A percentile compares a stretch with the other conserved stretches of the same genome.
Conservation (phyloP, 1,140 invertebrate genomes). For the Listronotus bonariensis region DNA sequence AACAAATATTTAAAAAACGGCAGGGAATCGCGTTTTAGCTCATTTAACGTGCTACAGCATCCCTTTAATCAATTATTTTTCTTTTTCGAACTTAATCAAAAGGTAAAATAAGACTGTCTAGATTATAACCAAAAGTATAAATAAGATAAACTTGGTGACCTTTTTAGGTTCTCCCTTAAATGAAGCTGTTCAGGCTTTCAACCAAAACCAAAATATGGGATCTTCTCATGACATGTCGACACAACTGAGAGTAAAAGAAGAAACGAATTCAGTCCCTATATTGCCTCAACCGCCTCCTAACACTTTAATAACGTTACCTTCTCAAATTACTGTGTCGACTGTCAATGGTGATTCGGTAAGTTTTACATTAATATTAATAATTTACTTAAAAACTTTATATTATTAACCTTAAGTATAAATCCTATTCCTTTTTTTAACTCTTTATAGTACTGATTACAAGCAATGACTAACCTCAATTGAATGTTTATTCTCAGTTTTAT, state of each 20-base stretch:
- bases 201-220: constrained; percentile 25
- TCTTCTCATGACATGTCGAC: constrained; percentile 24
- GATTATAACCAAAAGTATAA: too few relatives aligned
- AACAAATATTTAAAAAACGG: too few relatives aligned
- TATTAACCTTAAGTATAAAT: constrained; percentile 2
- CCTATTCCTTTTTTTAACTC: neutral
- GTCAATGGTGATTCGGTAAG: constrained; percentile 49
- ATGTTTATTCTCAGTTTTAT: too few relatives aligned
- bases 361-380: neutral
- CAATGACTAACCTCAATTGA: too few relatives aligned
- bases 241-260: constrained; percentile 47
- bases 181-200: constrained; percentile 19
- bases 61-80: too few relatives aligned
- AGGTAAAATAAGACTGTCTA: too few relatives aligned
- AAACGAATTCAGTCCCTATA: constrained; percentile 43
- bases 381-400: constrained; percentile 17
- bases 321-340: constrained; percentile 53
- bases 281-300: constrained; percentile 43
- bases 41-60: too few relatives aligned
- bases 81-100: too few relatives aligned
- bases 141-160: too few relatives aligned
- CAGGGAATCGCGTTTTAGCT: too few relatives aligned
- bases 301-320: constrained; percentile 54
- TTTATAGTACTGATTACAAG: too few relatives aligned
- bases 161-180: constrained; percentile 20